Conservation (phyloP, 2,888 invertebrate genomes). For the Falcaria lacertinaria region DNA sequence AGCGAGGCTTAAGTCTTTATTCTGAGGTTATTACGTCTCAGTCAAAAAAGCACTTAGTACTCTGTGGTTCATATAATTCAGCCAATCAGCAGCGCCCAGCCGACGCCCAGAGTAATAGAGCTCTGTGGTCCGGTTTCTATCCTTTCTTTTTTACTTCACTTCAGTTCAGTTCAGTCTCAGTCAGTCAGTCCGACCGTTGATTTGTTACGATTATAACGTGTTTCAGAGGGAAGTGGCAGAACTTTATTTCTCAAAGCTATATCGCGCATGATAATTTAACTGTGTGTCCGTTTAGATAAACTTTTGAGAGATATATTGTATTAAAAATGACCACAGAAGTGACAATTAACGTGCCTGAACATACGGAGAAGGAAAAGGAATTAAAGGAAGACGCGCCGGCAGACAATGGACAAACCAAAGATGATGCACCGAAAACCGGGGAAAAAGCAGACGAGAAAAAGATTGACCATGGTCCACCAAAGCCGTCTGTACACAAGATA, state of each 20-base stretch:
- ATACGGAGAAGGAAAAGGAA: conserved; percentile 81
- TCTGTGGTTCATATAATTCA: too few species aligned
- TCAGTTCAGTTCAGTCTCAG: too few species aligned
- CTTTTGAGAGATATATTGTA: background rate
- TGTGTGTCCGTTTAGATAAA: background rate
- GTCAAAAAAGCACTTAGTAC: too few species aligned
- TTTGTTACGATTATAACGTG: too few species aligned
- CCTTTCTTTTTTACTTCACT: too few species aligned
- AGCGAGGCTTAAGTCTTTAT: too few species aligned
- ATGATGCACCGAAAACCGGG: conserved; percentile 67
- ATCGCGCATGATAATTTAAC: background rate
- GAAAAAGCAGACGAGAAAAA: conserved; percentile 74
- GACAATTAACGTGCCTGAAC: conserved; percentile 83
- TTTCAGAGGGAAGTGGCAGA: too few species aligned
- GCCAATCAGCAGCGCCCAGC: too few species aligned
- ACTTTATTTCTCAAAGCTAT: background rate
- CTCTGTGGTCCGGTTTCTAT: too few species aligned
- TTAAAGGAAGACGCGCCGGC: conserved; percentile 75
- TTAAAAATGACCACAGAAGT: conserved; percentile 86
- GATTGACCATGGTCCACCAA: conserved; percentile 84
- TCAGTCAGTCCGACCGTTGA: too few species aligned
- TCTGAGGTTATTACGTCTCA: too few species aligned
- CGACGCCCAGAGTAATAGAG: too few species aligned
- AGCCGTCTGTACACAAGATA: conserved; percentile 90
- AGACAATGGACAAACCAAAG: conserved; percentile 70